These are phyloP conservation scores for Ganaspis sp. DNA, from an alignment of 1,140 invertebrate genomes.

Conservation along the genomic window DNA sequence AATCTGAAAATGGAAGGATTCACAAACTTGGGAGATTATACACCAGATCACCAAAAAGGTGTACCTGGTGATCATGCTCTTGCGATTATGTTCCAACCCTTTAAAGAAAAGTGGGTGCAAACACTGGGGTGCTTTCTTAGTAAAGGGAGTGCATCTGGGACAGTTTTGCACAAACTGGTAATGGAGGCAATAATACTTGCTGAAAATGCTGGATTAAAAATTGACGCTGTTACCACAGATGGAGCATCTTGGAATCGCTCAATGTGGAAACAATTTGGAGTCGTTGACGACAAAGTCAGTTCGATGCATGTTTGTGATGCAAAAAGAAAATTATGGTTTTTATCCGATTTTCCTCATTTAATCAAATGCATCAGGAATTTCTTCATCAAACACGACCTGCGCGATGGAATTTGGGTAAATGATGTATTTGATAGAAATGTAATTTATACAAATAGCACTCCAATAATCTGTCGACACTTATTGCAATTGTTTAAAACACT, in stretches of 20 bases:
- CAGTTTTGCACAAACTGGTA: constrained; percentile 51
- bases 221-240: constrained; percentile 49
- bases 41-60: too few relatives aligned
- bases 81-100: constrained; percentile 63
- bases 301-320: constrained; percentile 34
- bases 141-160: constrained; percentile 46
- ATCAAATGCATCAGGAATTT: constrained; percentile 44
- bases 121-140: constrained; percentile 53
- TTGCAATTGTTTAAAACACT: background rate
- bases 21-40: constrained; percentile 5
- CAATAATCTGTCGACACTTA: too few relatives aligned
- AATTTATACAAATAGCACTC: too few relatives aligned
- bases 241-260: constrained; percentile 48
- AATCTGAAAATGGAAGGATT: too few relatives aligned
- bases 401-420: background rate
- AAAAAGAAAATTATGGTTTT: constrained; percentile 37
- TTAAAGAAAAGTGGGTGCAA: constrained; percentile 54
- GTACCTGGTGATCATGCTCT: too few relatives aligned
- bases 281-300: constrained; percentile 33
- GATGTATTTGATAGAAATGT: too few relatives aligned
- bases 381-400: background rate
- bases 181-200: constrained; percentile 49
- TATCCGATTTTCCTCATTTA: constrained; percentile 46
- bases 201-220: constrained; percentile 42
- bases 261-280: constrained; percentile 49